These are phyloP conservation scores for Triplophysa rosa DNA, from an alignment of 2,113 vertebrate genomes.

Conservation along the genomic window DNA sequence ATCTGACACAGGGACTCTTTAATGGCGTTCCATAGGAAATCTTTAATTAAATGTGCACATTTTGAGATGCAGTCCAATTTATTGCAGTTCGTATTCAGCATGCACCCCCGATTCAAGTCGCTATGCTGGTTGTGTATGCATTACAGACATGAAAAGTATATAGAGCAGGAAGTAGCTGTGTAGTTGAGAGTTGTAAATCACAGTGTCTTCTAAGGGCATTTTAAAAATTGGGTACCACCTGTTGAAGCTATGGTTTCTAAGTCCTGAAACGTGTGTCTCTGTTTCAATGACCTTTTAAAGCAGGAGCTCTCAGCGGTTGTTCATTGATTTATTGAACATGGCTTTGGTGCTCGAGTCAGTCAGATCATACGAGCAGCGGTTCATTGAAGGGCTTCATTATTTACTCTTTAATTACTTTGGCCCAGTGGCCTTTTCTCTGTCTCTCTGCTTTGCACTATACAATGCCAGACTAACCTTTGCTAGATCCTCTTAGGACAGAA, in stretches of 20 bases:
- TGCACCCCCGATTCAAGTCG: too few relatives aligned
- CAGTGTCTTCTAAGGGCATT: not conserved
- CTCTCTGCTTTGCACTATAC: conserved; percentile 32
- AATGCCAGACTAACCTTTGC: conserved; percentile 43
- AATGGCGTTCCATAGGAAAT: not conserved
- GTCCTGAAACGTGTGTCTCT: not conserved
- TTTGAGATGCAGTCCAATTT: not conserved
- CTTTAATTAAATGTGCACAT: not conserved
- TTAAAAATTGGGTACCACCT: not conserved
- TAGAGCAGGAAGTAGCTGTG: not conserved
- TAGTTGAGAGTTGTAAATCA: not conserved
- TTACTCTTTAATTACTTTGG: conserved; percentile 60
- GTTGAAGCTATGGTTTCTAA: not conserved
- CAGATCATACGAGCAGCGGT: conserved; percentile 46
- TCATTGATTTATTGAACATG: conserved; percentile 59
- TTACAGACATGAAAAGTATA: not conserved
- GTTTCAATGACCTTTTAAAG: conserved; percentile 42
- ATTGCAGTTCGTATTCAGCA: not conserved
- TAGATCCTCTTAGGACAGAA: conserved; percentile 29
- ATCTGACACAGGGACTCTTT: conserved; percentile 19
- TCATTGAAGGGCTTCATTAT: conserved; percentile 56
- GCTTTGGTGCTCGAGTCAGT: conserved; percentile 27
- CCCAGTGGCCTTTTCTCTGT: not conserved
- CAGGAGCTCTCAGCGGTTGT: conserved; percentile 25
- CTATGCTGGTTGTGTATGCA: too few relatives aligned